Percentiles rank a stretch among this genome's conserved stretches.
Evolutionary conservation across 2,797 vertebrate genomes (phyloP).

Genomic region (Acomys russatus): DNA sequence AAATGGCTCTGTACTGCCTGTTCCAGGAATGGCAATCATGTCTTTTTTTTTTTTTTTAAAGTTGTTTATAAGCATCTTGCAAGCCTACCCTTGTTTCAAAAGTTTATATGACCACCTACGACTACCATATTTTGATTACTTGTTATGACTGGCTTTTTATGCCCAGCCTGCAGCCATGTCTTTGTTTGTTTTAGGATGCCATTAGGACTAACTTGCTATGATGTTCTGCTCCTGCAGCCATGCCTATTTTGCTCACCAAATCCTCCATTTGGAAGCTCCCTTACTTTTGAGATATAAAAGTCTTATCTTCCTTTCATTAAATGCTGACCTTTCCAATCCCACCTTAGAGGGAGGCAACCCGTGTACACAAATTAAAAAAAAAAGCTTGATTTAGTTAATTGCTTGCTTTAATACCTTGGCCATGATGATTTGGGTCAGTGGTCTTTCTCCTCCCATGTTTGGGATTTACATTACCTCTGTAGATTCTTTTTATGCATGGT

Average conservation of each 20-base stretch:
- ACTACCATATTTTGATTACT: background rate
- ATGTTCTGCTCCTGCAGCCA: background rate
- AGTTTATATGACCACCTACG: background rate
- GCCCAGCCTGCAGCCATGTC: background rate
- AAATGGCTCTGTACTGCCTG: background rate
- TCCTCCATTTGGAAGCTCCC: no score
- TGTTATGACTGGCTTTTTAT: background rate
- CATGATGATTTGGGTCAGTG: background rate
- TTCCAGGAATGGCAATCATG: background rate
- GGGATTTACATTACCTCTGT: background rate
- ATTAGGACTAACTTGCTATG: background rate
- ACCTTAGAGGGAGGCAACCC: background rate
- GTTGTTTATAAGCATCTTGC: background rate
- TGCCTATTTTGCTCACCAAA: no score
- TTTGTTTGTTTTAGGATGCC: background rate
- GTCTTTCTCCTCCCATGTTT: background rate
- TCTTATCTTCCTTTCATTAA: background rate
- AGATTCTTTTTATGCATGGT: background rate
- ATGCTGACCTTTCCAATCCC: background rate
- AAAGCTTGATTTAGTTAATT: background rate
- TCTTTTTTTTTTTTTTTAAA: background rate
- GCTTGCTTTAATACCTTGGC: background rate
- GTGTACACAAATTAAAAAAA: background rate
- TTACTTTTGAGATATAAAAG: no score
- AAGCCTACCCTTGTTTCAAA: background rate